phyloP scores from a whole-genome alignment of 2,113 vertebrate genomes.

The Oreochromis tanganicae region DNA sequence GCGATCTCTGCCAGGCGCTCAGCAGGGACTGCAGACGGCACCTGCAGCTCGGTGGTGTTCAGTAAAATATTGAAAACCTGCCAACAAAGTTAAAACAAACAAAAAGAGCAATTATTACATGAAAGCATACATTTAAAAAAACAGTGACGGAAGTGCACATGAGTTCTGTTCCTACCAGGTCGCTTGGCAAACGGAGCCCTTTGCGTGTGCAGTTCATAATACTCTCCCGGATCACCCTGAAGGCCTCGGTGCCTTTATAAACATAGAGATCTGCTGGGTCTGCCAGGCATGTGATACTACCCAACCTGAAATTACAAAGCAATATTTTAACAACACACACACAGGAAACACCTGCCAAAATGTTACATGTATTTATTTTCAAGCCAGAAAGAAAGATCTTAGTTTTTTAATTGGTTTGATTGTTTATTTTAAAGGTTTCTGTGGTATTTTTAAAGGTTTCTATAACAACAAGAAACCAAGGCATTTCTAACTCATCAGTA shows the following conservation, averaged over 20 bases:
- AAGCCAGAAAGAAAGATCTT: neutral
- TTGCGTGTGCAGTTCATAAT: conserved; percentile 60
- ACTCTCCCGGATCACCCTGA: conserved; percentile 58
- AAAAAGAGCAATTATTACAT: neutral
- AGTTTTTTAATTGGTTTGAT: neutral
- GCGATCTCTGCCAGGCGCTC: conserved; percentile 51
- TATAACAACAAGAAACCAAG: neutral
- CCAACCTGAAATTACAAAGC: conserved; percentile 58
- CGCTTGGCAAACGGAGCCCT: conserved; percentile 57
- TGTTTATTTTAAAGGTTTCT: neutral
- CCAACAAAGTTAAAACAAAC: neutral
- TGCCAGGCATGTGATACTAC: conserved; percentile 64
- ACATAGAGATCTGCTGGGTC: conserved; percentile 55
- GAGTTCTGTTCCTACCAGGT: conserved; percentile 50
- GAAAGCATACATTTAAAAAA: neutral
- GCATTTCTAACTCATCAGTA: neutral
- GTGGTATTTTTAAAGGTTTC: neutral
- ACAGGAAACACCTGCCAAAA: neutral
- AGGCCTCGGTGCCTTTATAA: conserved; percentile 53
- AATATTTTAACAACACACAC: neutral
- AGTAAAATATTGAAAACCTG: conserved; percentile 67
- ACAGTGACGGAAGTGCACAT: neutral
- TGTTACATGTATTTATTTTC: neutral
- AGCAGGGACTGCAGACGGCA: conserved; percentile 41
- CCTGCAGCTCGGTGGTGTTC: conserved; percentile 37